phyloP scores from a whole-genome alignment of 2,888 invertebrate genomes.

The Perizoma affinitatum region DNA sequence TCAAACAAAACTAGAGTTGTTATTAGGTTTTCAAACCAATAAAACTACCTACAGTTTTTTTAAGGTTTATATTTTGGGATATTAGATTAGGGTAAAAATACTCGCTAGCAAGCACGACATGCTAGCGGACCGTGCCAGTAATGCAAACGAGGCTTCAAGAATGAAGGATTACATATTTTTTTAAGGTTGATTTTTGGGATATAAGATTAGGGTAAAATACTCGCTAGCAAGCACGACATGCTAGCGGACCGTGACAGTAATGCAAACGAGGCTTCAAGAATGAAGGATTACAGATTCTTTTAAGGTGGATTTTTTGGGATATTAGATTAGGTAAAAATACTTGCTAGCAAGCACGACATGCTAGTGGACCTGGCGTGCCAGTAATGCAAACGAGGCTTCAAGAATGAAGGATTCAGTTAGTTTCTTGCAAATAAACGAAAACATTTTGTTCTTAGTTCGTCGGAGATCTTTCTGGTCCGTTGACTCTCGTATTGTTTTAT shows the following conservation, averaged over 20 bases:
- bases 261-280: slow-evolving; percentile 47
- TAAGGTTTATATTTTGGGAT: no score
- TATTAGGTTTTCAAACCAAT: no score
- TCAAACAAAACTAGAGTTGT: no score
- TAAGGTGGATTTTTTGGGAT: no score
- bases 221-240: neutral
- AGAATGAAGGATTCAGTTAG: slow-evolving; percentile 59
- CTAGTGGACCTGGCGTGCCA: neutral
- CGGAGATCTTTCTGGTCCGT: slow-evolving; percentile 53
- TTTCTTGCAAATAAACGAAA: slow-evolving; percentile 62
- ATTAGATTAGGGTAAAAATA: no score
- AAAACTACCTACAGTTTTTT: no score
- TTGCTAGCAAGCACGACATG: neutral
- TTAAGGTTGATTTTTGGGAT: no score
- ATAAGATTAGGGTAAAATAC: no score
- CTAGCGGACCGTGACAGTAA: slow-evolving; percentile 3
- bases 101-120: no score
- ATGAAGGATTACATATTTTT: slow-evolving; percentile 54
- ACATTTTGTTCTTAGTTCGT: slow-evolving; percentile 62
- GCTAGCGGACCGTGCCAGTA: slow-evolving; percentile 1
- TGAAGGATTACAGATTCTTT: no score
- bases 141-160: slow-evolving; percentile 50
- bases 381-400: slow-evolving; percentile 48
- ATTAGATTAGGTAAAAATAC: no score
- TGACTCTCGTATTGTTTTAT: slow-evolving; percentile 44